Evolutionary conservation across 2,797 vertebrate species (phyloP), one percentile per base, ranked within the genome.

Genomic region (Sebastiscus tertius): DNA sequence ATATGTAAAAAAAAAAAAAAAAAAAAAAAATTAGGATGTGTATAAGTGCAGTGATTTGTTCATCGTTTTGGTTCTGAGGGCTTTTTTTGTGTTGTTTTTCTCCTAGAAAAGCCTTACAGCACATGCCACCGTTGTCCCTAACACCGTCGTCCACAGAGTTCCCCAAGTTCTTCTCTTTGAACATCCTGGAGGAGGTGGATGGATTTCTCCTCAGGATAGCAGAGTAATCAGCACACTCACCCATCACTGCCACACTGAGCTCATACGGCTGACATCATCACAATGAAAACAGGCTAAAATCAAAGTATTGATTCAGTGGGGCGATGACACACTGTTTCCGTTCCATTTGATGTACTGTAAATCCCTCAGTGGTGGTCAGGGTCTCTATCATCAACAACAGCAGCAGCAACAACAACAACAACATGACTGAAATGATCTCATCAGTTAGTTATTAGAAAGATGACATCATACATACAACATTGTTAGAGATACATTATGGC

Each of bases 141-240:
- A 98, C 97, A 0, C 95, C 97, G 0, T 97, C 97, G 26, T 98
- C 98, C 72, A 96, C 97, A 0, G 97, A 99, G 82, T 97, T 98
- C 88, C 98, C 98, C 60, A 97, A 97, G 92, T 99, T 99, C 93
- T 97, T 99, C 61, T 99, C 99, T 22, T 91, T 97, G 34, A 99
- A 97, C 71, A 97, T 99, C 88, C 94, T 99, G 85, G 98, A 99
- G 92, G 98, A 99, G 90, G 98, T 99, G 42, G 98, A 99, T 82
- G 97, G 96, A 84, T 99, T 99, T 90, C 97, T 99, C 27, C 89
- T 99, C 90, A 96, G 98, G 89, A 99, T 99, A 94, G 97, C 98
- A 87, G 97, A 97, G 99, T 99, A 96, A 96, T 76, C 68, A 14
- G 7, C 84, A 74, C 69, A 18, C 55, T 54, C 29, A 56, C 72